phyloP scores from a whole-genome alignment of 1,140 invertebrate species.

The Bombus confusus region DNA sequence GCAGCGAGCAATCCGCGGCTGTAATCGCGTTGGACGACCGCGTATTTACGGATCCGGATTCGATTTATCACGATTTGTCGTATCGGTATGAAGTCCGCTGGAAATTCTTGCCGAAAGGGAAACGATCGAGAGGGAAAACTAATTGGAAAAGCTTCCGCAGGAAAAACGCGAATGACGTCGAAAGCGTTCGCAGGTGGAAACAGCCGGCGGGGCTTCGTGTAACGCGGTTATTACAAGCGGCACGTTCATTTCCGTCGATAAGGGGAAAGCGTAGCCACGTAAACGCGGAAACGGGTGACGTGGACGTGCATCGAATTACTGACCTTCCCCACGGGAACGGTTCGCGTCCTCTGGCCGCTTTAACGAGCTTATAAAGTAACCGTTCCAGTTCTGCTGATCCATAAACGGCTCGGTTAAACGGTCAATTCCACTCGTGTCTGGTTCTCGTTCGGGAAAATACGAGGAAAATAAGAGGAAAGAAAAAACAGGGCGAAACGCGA shows the following conservation, averaged over 20 bases:
- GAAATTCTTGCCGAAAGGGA: no score
- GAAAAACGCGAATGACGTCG: neutral
- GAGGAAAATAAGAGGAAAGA: neutral
- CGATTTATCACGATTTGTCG: no score
- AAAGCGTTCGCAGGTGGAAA: neutral
- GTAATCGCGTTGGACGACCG: no score
- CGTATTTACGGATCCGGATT: no score
- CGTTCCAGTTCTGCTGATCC: neutral
- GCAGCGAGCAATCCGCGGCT: no score
- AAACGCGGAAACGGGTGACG: no score
- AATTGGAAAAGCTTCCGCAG: neutral
- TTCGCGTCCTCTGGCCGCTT: neutral
- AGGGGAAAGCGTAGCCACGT: no score
- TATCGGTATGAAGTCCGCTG: no score
- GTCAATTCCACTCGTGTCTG: neutral
- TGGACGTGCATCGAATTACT: conserved; percentile 35
- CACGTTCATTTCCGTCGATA: conserved; percentile 8
- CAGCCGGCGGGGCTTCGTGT: neutral
- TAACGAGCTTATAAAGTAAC: conserved; percentile 26
- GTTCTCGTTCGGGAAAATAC: neutral
- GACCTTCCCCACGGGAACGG: conserved; percentile 15
- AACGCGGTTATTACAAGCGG: neutral
- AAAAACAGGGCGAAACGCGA: neutral
- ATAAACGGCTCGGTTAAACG: neutral
- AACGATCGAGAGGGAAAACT: neutral